Base-by-base conservation (phyloP, 92 coral and sea anemone species). In the Plumapathes pennacea region DNA sequence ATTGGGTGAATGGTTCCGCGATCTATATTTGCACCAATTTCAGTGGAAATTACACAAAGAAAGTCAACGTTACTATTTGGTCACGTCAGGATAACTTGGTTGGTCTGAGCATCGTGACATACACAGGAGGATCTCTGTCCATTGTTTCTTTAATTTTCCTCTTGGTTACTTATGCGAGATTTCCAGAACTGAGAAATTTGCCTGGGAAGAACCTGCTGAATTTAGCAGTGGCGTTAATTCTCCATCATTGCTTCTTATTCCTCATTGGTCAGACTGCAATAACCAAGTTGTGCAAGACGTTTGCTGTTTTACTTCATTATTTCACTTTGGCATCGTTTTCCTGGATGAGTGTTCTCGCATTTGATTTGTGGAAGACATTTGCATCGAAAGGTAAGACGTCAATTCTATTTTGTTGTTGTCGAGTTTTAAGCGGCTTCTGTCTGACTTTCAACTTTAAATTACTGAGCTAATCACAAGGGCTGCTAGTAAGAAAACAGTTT, bases 151-250 rank as follows among this genome's bases (percentile, higher is more conserved):
- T 68, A 19, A 8, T 48, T 8, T 28, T 58, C 5, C 43, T 76
- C 10, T 22, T 76, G 2, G 25, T 58, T 4, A 47, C 72, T 23
- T 76, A 76, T 23, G 52, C 37, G 19, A 24, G 40, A 4, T 69
- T 76, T 20, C 24, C 40, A 42, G 77, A 68, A n/a, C 25, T 68
- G 50, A 27, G 77, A 10, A 67, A 75, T 11, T 40, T 76, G 0
- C 82, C 76, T 0, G 82, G 82, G 5, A 72, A 72, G 51, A 63
- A 41, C 43, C 27, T 71, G 33, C 47, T 71, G 40, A 61, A 71
- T 30, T 23, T 61, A 62, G 60, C 50, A 27, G 34, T 46, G 7
- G 27, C 69, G 65, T 18, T 58, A 50, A 9, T 58, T 1, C 19
- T 54, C 21, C 34, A 36, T 9, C 48, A 28, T 1, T 1, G 29